phyloP scores from a whole-genome alignment of 2,888 invertebrate genomes.

The Sphecodes monilicornis region DNA sequence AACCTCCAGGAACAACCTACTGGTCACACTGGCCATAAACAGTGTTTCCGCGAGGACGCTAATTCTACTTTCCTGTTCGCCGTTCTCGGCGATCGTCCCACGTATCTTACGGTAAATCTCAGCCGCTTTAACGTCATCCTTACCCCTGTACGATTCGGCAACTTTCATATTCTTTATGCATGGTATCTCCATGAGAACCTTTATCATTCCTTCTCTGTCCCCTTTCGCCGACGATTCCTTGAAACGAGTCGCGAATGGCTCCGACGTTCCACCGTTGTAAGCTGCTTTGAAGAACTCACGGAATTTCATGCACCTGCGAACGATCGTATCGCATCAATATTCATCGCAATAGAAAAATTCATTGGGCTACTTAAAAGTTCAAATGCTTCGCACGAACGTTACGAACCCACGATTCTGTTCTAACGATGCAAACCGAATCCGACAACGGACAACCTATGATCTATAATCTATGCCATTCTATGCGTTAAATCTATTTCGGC shows the following conservation, averaged over 20 bases:
- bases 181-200: slow-evolving; percentile 69
- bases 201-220: slow-evolving; percentile 76
- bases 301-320: slow-evolving; percentile 55
- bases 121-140: slow-evolving; percentile 71
- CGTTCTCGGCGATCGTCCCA: slow-evolving; percentile 14
- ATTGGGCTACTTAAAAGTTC: background rate
- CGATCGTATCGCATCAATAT: slow-evolving; percentile 17
- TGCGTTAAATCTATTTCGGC: too few relatives aligned
- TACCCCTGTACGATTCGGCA: slow-evolving; percentile 69
- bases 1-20: slow-evolving; percentile 69
- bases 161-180: slow-evolving; percentile 64
- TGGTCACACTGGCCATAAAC: slow-evolving; percentile 71
- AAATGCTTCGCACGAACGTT: background rate
- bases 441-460: too few relatives aligned
- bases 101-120: slow-evolving; percentile 63
- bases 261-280: slow-evolving; percentile 62
- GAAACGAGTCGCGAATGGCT: slow-evolving; percentile 63
- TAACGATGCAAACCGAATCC: too few relatives aligned
- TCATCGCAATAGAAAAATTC: background rate
- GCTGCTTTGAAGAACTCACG: slow-evolving; percentile 65
- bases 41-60: slow-evolving; percentile 74
- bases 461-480: too few relatives aligned
- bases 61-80: slow-evolving; percentile 42
- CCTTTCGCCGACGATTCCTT: slow-evolving; percentile 63
- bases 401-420: too few relatives aligned